phyloP scores from a whole-genome alignment of 2,797 vertebrate species.

The Ctenopoma multispine region DNA sequence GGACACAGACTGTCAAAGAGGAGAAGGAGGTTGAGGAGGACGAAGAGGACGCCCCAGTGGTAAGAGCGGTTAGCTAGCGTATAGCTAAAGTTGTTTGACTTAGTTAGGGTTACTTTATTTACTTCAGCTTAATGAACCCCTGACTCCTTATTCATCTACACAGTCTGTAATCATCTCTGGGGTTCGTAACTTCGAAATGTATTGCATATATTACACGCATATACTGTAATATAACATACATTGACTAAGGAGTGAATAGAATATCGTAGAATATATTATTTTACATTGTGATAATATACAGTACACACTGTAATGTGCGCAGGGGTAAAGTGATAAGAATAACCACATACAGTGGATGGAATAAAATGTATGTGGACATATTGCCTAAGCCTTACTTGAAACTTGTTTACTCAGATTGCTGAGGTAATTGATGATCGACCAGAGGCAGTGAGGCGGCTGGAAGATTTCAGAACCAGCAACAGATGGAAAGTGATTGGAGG shows the following conservation, averaged over 20 bases:
- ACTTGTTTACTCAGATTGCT: conserved; percentile 84
- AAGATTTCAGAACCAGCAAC: conserved; percentile 89
- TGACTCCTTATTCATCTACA: neutral
- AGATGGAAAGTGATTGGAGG: conserved; percentile 95
- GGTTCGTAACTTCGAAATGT: no score
- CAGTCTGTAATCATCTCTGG: no score
- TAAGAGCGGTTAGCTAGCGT: conserved; percentile 58
- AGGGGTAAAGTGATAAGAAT: neutral
- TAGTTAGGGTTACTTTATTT: conserved; percentile 16
- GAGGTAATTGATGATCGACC: conserved; percentile 96
- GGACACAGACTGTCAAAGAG: conserved; percentile 81
- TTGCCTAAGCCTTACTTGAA: neutral
- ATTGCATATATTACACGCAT: no score
- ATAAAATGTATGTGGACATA: neutral
- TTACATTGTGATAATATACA: neutral
- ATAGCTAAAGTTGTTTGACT: neutral
- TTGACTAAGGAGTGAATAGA: no score
- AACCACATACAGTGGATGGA: neutral
- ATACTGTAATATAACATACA: no score
- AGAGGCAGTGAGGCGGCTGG: conserved; percentile 91
- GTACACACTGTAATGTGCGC: neutral
- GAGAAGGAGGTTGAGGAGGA: conserved; percentile 82
- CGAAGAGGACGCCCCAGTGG: conserved; percentile 89
- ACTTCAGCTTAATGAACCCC: neutral
- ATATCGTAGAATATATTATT: no score